Evolutionary conservation across 1,140 invertebrate species (phyloP), one percentile per base, ranked within the genome.

Genomic region (Solenopsis fugax): DNA sequence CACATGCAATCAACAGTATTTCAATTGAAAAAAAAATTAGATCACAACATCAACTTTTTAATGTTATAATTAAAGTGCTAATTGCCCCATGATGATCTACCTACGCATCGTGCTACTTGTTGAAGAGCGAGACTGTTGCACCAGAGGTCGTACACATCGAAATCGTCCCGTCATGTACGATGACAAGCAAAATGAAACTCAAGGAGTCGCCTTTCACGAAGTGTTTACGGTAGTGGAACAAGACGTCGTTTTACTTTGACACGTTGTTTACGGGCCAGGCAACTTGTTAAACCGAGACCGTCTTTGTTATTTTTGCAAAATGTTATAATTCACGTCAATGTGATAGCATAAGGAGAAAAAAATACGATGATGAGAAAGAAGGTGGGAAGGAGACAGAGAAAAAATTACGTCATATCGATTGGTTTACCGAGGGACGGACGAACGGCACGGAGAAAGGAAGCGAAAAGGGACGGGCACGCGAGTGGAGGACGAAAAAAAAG

Each of bases 171-270:
- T 72, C 64, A 58, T 65, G 52, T 69, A 62, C 41, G 82, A 72
- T 56, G 78, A 89, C 67, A 54, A 45, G 67, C 60, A 52, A 76
- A 86, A 86, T 45, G 81, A 67, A 60, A 54, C 60, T 45, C 87
- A 65, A 86, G 75, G 87, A 86, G 81, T 89, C 29, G 69, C 75
- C 60, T 89, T 89, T 89, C 87, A 75, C 60, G 21, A 69, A 29
- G 52, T 82, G 18, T 73, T 84, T 67, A 45, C 64, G 37, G 71
- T 52, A 69, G 12, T 78, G 82, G 16, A 62, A 69, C 60, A 24
- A 80, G 60, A 45, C 65, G 24, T 73, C 73, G 77, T 58, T 52
- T 88, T 75, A 71, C 81, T 89, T 86, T 89, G 82, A 81, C 71
- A 52, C 62, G 69, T 89, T 86, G 82, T 89, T 89, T 89, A 89